phyloP scores from a whole-genome alignment of 2,797 vertebrate species.

The Thaleichthys pacificus region DNA sequence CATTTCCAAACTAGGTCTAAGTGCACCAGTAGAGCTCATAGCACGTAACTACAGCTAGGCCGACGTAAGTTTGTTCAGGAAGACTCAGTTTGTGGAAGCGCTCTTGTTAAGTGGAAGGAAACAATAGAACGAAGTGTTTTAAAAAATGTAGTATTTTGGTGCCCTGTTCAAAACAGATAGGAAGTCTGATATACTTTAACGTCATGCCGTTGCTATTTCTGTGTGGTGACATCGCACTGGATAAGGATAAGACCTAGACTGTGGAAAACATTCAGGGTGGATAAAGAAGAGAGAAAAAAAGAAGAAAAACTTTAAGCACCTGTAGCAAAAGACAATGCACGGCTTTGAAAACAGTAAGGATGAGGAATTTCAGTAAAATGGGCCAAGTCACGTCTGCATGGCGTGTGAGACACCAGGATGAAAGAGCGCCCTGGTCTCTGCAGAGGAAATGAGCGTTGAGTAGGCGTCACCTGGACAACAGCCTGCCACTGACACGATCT shows the following conservation, averaged over 20 bases:
- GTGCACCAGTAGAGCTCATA: not conserved
- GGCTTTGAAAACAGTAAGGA: conserved; percentile 67
- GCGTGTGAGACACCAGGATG: conserved; percentile 67
- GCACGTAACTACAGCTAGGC: not conserved
- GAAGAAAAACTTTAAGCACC: conserved; percentile 71
- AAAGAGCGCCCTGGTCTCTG: conserved; percentile 56
- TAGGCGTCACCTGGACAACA: conserved; percentile 67
- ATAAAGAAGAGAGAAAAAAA: conserved; percentile 33
- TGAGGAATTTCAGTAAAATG: conserved; percentile 73
- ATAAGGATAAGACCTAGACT: conserved; percentile 39
- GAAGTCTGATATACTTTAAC: conserved; percentile 65
- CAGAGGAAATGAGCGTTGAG: conserved; percentile 74
- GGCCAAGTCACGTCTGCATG: conserved; percentile 77
- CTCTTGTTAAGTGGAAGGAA: conserved; percentile 29
- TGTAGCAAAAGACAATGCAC: conserved; percentile 76
- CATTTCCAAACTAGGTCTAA: too few species aligned
- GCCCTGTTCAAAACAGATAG: conserved; percentile 60
- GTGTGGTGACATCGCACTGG: conserved; percentile 73
- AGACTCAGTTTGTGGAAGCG: conserved; percentile 22
- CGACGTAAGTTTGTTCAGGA: too few species aligned
- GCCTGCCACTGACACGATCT: conserved; percentile 72
- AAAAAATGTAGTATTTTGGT: conserved; percentile 43
- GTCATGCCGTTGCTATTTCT: conserved; percentile 62
- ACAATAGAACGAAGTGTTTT: conserved; percentile 26
- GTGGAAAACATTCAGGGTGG: conserved; percentile 21